Evolutionary conservation across 2,113 vertebrate genomes (phyloP).

Genomic region (Anseranas semipalmata): DNA sequence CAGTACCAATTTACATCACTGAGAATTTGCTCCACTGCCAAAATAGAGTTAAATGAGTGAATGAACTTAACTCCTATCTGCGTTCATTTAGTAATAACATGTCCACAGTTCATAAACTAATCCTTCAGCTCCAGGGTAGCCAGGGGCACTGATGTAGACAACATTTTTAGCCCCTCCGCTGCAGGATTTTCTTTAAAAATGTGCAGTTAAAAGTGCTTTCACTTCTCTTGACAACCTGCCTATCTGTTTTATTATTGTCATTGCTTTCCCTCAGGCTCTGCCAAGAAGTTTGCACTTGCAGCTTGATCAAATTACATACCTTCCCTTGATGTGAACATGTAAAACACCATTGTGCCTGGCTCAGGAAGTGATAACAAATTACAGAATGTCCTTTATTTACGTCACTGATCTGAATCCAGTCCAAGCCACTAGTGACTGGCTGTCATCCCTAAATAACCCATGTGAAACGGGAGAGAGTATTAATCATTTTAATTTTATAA

Average conservation of each 20-base stretch:
- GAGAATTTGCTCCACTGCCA: slow-evolving; percentile 8
- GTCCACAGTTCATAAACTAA: neutral
- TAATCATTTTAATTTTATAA: slow-evolving; percentile 8
- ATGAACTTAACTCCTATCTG: neutral
- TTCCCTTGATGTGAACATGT: slow-evolving; percentile 45
- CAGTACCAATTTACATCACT: neutral
- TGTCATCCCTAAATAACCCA: slow-evolving; percentile 11
- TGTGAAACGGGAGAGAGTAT: neutral
- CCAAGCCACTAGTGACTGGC: slow-evolving; percentile 4
- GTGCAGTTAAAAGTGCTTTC: neutral
- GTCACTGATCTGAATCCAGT: slow-evolving; percentile 22
- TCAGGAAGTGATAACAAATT: slow-evolving; percentile 7
- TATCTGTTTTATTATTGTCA: slow-evolving; percentile 18
- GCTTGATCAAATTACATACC: slow-evolving; percentile 57
- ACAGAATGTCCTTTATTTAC: neutral
- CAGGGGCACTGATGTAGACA: neutral
- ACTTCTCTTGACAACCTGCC: slow-evolving; percentile 24
- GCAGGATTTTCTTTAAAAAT: neutral
- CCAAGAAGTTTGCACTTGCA: slow-evolving; percentile 41
- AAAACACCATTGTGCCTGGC: slow-evolving; percentile 28
- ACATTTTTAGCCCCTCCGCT: neutral
- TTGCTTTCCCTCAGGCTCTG: slow-evolving; percentile 26
- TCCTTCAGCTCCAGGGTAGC: neutral
- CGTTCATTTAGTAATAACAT: neutral
- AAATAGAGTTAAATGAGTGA: slow-evolving; percentile 9